Evolutionary conservation across 1,140 invertebrate genomes (phyloP).

Genomic region (Nilaparvata lugens): DNA sequence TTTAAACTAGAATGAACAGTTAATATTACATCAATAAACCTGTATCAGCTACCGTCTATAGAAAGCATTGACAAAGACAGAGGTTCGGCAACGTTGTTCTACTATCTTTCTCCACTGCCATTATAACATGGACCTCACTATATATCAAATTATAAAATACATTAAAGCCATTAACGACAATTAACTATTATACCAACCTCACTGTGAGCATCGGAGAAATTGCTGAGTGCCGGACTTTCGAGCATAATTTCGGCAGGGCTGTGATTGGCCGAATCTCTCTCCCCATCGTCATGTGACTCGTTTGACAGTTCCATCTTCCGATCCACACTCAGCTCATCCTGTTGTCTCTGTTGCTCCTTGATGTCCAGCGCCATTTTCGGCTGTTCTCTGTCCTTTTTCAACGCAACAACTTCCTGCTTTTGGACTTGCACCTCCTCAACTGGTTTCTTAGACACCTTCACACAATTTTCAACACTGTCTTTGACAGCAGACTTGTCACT

Average conservation of each 20-base stretch:
- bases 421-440: background rate
- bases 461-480: too few species aligned
- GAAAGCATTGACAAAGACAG: too few species aligned
- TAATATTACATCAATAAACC: too few species aligned
- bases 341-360: conserved; percentile 14
- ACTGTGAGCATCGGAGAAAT: conserved; percentile 55
- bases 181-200: conserved; percentile 49
- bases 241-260: conserved; percentile 54
- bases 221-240: conserved; percentile 50
- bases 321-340: conserved; percentile 8
- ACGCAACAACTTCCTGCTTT: background rate
- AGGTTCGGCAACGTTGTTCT: too few species aligned
- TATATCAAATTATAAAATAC: too few species aligned
- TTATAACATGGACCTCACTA: too few species aligned
- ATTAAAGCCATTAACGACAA: too few species aligned
- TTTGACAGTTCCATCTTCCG: conserved; percentile 21
- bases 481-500: too few species aligned
- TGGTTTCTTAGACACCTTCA: too few species aligned
- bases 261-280: conserved; percentile 56
- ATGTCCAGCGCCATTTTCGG: conserved; percentile 10
- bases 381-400: background rate
- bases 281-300: conserved; percentile 26
- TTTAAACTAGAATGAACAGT: too few species aligned
- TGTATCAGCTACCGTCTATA: too few species aligned
- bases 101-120: too few species aligned